phyloP scores from a whole-genome alignment of 2,113 vertebrate genomes.

The Daphoenositta chrysoptera region DNA sequence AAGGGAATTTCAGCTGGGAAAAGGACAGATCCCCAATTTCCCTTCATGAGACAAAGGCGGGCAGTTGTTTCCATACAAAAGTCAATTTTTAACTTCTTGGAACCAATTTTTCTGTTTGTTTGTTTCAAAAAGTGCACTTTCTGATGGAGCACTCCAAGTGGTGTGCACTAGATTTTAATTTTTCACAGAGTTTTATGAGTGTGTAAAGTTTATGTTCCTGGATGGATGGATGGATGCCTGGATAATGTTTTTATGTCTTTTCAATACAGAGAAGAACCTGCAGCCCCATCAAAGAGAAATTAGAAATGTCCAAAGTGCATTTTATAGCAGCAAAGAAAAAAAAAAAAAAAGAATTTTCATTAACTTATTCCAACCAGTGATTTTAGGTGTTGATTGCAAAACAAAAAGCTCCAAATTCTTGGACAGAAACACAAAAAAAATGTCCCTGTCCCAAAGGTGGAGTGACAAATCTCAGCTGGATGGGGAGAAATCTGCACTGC shows the following conservation, averaged over 20 bases:
- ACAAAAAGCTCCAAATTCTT: background rate
- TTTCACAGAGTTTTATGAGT: background rate
- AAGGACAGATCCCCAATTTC: background rate
- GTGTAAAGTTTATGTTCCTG: background rate
- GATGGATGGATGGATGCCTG: background rate
- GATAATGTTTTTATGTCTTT: background rate
- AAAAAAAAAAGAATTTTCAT: background rate
- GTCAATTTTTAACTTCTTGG: background rate
- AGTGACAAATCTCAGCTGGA: background rate
- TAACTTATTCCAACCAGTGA: background rate
- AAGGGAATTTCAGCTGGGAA: background rate
- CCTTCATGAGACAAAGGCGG: accelerated
- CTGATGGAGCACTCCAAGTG: background rate
- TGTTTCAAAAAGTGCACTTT: background rate
- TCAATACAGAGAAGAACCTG: background rate
- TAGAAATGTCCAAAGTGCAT: background rate
- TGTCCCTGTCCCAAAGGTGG: background rate
- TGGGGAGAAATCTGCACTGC: background rate
- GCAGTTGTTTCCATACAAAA: background rate
- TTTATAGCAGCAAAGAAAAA: background rate
- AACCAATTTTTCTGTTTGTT: background rate
- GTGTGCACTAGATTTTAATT: background rate
- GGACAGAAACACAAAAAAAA: background rate
- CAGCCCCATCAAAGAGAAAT: background rate
- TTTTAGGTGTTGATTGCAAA: background rate